phyloP scores from a whole-genome alignment of 2,797 vertebrate genomes.

The Alosa sapidissima region DNA sequence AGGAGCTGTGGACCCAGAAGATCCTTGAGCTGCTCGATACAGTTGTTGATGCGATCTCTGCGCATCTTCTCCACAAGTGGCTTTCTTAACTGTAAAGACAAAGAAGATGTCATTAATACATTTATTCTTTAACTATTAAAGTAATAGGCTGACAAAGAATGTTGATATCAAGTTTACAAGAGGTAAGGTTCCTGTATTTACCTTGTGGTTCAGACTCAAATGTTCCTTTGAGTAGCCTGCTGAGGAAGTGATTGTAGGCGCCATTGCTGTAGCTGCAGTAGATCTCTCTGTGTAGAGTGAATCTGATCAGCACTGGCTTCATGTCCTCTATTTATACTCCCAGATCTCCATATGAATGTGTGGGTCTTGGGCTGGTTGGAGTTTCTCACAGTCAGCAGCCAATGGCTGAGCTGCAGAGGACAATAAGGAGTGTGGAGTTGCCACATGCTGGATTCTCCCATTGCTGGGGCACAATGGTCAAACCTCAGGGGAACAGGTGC shows the following conservation, averaged over 20 bases:
- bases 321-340: constrained; percentile 78
- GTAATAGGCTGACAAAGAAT: neutral
- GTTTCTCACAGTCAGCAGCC: constrained; percentile 87
- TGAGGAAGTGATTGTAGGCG: constrained; percentile 65
- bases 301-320: constrained; percentile 58
- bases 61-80: constrained; percentile 11
- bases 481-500: constrained; percentile 44
- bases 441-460: constrained; percentile 54
- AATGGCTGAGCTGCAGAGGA: constrained; percentile 71
- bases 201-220: neutral
- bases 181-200: neutral
- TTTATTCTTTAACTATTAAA: neutral
- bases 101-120: neutral
- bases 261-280: constrained; percentile 64
- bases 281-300: constrained; percentile 60
- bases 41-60: constrained; percentile 20
- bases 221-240: neutral
- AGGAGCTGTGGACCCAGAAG: constrained; percentile 17
- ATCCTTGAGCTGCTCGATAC: constrained; percentile 6
- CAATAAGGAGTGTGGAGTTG: constrained; percentile 56
- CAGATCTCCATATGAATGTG: constrained; percentile 77
- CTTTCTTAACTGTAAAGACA: neutral
- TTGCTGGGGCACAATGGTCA: constrained; percentile 47
- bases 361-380: constrained; percentile 72
- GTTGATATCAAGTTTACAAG: neutral